Base-by-base conservation (phyloP, 2,113 vertebrate species). In the Myrmecophaga tridactyla region DNA sequence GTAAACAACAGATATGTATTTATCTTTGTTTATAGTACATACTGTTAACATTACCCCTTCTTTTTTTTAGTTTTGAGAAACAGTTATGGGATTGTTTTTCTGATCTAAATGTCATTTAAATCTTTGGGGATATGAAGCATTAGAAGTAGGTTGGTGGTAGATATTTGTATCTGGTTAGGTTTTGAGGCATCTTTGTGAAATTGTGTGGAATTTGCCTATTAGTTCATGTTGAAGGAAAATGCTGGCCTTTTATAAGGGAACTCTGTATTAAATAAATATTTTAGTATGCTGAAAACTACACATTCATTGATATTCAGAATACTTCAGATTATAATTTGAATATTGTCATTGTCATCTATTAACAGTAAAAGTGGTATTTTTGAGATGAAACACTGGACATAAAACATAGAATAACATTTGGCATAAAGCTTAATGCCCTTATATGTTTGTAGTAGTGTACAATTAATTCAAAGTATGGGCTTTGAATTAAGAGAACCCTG, bases 101-200 rank as follows among this genome's bases (percentile, higher is more conserved):
- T 89, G 65, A 90, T 65, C 46, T 60, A 92, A 95, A 31, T 94
- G 11, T 46, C 43, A 46, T 18, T 90, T 95, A 58, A 84, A 89
- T 7, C 65, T 83, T 23, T 46, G 1, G 10, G 17, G 51, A 69
- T 88, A 76, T 76, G 60, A 75, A 88, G 60, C 60, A 51, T 58
- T 76, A 75, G 13, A 51, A n/a, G 53, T 53, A 77, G 63, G 5
- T 95, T 41, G 51, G 58, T 88, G 58, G 67, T 36, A 75, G 36
- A 18, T 58, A 46, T 72, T 94, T 46, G 39, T 43, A 75, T 62
- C 48, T 93, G 48, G 29, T n/a, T 82, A n/a, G 48, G 39, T 8
- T 89, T 72, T 18, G 72, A 87, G 34, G 34, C 63, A 76, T 56
- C 17, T n/a, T 90, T 62, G n/a, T 85, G 78, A 20, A 62, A 72